A percentile compares a stretch with the other conserved stretches of the same genome.
Conservation (phyloP, 2,113 vertebrate genomes). For the Mobula birostris region DNA sequence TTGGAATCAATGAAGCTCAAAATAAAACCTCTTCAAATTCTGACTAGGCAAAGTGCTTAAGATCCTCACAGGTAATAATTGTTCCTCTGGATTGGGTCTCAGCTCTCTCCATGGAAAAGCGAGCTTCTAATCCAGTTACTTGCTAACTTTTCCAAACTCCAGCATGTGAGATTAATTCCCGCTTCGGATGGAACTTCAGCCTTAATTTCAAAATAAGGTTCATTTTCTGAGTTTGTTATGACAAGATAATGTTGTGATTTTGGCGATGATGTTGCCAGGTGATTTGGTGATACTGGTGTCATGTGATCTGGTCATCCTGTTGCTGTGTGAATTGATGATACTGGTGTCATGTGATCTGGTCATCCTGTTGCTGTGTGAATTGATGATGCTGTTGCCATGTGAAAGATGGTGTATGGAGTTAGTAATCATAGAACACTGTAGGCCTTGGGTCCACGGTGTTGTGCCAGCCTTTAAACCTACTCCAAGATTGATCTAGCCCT, state of each 20-base stretch:
- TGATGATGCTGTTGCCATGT: neutral
- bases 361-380: neutral
- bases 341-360: too few species aligned
- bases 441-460: too few species aligned
- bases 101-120: neutral
- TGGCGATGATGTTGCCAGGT: neutral
- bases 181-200: neutral
- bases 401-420: too few species aligned
- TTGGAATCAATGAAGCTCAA: neutral
- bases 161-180: neutral
- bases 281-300: neutral
- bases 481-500: too few species aligned
- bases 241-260: neutral
- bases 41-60: slow-evolving; percentile 22
- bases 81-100: neutral
- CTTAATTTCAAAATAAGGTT: neutral
- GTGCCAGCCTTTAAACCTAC: too few species aligned
- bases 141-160: neutral
- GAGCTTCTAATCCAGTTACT: neutral
- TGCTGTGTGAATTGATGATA: neutral
- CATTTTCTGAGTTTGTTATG: neutral
- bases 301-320: too few species aligned
- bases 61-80: neutral
- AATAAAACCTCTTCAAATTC: slow-evolving; percentile 18
- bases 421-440: too few species aligned